Percentiles rank a stretch among this genome's conserved stretches.
Conservation (phyloP, 2,888 invertebrate species). For the Campaea margaritaria region DNA sequence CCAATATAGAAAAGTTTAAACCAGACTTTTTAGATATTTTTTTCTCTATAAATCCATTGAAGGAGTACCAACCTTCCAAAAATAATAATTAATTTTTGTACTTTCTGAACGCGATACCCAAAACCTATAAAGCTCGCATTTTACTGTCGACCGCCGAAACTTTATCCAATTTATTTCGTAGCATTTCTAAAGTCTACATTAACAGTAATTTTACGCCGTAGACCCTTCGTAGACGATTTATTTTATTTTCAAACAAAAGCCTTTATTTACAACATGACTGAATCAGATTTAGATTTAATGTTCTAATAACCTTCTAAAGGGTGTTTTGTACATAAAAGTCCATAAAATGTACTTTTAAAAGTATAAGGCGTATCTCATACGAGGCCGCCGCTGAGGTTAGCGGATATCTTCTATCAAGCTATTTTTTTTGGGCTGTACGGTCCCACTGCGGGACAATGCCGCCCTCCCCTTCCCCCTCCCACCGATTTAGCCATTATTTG, state of each 20-base stretch:
- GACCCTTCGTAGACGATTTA: slow-evolving; percentile 16
- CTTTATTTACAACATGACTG: slow-evolving; percentile 15
- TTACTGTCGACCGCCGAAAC: slow-evolving; percentile 9
- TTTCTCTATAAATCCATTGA: too few species aligned
- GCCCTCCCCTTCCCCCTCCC: too few species aligned
- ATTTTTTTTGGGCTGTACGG: too few species aligned
- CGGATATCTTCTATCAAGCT: too few species aligned
- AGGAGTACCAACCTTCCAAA: too few species aligned
- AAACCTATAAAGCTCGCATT: slow-evolving; percentile 10
- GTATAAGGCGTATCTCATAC: not conserved
- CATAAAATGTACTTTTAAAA: not conserved
- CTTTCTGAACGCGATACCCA: too few species aligned
- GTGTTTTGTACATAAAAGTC: not conserved
- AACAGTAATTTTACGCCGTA: slow-evolving; percentile 14
- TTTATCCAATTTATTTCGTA: slow-evolving; percentile 13
- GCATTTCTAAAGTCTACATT: slow-evolving; percentile 2
- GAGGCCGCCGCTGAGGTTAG: not conserved
- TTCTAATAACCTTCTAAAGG: slow-evolving; percentile 1
- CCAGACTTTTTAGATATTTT: too few species aligned
- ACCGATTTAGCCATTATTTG: too few species aligned
- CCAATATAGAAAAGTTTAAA: too few species aligned
- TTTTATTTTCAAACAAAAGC: slow-evolving; percentile 28
- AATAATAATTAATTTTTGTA: too few species aligned
- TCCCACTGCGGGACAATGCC: too few species aligned
- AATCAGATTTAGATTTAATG: slow-evolving; percentile 22